Percentiles rank a stretch among this genome's conserved stretches.
These are phyloP conservation scores for Empis livida DNA, from an alignment of 2,888 invertebrate species.

Conservation along the genomic window DNA sequence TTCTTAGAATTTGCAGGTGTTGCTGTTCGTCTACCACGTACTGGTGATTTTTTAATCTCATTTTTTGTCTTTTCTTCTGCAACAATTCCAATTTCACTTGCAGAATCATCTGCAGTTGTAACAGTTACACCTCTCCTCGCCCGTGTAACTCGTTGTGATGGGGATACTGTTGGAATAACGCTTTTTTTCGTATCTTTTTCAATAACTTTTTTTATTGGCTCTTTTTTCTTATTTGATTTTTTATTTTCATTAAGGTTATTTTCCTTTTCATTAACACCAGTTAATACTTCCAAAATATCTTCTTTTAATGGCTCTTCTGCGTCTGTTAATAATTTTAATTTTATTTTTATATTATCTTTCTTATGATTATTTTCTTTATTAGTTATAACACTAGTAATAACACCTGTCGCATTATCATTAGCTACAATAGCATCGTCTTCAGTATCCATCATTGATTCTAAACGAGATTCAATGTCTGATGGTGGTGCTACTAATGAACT, in stretches of 20 bases:
- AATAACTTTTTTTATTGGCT: not conserved
- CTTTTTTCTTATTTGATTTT: not conserved
- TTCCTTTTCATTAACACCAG: conserved; percentile 15
- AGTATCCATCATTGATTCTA: conserved; percentile 33
- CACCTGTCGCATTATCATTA: not conserved
- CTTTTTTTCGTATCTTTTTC: too few species aligned
- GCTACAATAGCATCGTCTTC: conserved; percentile 12
- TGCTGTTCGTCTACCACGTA: too few species aligned
- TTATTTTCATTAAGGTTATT: not conserved
- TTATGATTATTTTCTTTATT: not conserved
- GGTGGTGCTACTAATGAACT: conserved; percentile 34
- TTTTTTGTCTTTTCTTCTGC: too few species aligned
- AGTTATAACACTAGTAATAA: not conserved
- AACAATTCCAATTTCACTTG: conserved; percentile 1
- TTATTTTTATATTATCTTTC: not conserved
- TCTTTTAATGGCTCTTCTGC: conserved; percentile 23
- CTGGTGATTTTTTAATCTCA: too few species aligned
- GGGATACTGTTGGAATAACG: too few species aligned
- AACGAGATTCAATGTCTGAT: conserved; percentile 32
- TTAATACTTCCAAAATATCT: conserved; percentile 30
- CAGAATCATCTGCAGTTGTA: conserved; percentile 1
- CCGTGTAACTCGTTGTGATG: not conserved
- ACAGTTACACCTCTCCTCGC: not conserved
- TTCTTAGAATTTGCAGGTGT: too few species aligned
- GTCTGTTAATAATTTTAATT: conserved; percentile 4